These are phyloP conservation scores for Chaetodon trifascialis DNA, from an alignment of 2,113 vertebrate genomes.

Conservation along the genomic window DNA sequence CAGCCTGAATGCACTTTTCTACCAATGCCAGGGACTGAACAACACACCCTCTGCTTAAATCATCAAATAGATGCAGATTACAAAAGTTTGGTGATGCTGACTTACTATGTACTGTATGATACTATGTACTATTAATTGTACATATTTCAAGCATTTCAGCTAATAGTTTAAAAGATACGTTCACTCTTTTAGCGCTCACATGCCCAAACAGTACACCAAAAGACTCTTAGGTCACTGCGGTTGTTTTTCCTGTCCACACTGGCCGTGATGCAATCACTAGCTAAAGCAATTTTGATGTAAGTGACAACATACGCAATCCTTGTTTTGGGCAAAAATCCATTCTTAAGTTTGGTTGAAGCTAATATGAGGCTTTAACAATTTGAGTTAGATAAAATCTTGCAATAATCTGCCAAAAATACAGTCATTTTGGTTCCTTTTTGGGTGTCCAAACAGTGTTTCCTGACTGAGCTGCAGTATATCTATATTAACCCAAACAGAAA, in stretches of 20 bases:
- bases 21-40: not conserved
- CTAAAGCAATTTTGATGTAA: not conserved
- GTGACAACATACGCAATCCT: no score
- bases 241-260: no score
- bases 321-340: no score
- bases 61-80: not conserved
- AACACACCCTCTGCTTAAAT: no score
- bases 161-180: not conserved
- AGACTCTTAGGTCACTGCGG: no score
- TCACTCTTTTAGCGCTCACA: not conserved
- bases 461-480: not conserved
- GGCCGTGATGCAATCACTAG: not conserved
- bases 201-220: no score
- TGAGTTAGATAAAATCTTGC: not conserved
- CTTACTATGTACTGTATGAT: no score
- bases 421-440: no score
- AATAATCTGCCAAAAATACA: not conserved
- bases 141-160: not conserved
- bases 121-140: not conserved
- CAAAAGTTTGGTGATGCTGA: slow-evolving; percentile 1
- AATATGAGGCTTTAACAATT: not conserved
- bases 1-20: not conserved
- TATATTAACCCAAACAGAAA: not conserved
- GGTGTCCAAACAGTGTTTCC: not conserved
- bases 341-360: not conserved